Evolutionary conservation across 1,140 invertebrate genomes (phyloP), one percentile per base, ranked within the genome.

Genomic region (Papilio aristodemus): DNA sequence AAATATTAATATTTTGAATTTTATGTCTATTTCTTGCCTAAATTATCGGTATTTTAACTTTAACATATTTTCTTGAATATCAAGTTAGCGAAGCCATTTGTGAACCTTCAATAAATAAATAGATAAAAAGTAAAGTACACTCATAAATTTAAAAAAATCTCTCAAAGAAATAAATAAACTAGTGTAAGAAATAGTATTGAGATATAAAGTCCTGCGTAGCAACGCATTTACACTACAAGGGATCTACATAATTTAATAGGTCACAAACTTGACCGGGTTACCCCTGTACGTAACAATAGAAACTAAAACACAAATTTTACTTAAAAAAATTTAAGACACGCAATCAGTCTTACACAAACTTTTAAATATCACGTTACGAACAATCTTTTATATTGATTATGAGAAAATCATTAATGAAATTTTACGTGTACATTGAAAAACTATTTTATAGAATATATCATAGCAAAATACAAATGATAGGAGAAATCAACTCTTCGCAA

Each of bases 231-330:
- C 46, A 19, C 46, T 11, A 54, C 46, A 22, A 54, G 22, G 17
- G 22, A 19, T 22, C 17, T 25, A 25, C 46, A 54, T 22, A 22
- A 19, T 54, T 54, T 22, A 54, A 54, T 54, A 54, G 46, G 46
- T 54, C 46, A 54, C 46, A 54, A 54, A 54, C 46, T 54, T 54
- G 46, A 54, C 46, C 46, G 46, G 46, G 46, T 54, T 54, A 54
- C 9, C 46, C 46, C 46, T 54, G 46, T 43, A n/a, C 22, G 22
- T 11, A 54, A 54, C 46, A 17, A 46, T 14, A 19, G n/a, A n/a
- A n/a, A n/a, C n/a, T n/a, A n/a, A n/a, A n/a, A n/a, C n/a, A n/a
- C n/a, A n/a, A n/a, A n/a, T n/a, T n/a, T n/a, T 54, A 19, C 27
- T 6, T 32, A 32, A 6, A 32, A n/a, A 25, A 54, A 22, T 54